A percentile compares a stretch with the other conserved stretches of the same genome.
phyloP scores from a whole-genome alignment of 1,140 invertebrate species.

The Cheumatopsyche charites region DNA sequence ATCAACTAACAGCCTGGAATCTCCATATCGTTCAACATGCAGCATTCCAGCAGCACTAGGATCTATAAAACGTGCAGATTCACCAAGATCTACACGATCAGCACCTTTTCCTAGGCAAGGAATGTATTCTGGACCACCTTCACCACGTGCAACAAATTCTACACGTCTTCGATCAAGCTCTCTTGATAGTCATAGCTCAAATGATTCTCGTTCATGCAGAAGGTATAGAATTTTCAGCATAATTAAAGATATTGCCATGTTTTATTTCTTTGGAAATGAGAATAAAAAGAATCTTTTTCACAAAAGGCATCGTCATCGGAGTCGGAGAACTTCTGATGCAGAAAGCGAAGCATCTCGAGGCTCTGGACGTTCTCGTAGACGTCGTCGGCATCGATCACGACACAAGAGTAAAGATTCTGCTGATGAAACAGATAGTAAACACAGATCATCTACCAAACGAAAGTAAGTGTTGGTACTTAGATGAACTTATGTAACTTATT shows the following conservation, averaged over 20 bases:
- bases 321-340: conserved; percentile 81
- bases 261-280: background rate
- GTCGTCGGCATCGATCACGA: conserved; percentile 70
- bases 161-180: conserved; percentile 74
- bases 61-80: conserved; percentile 62
- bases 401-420: conserved; percentile 64
- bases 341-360: conserved; percentile 86
- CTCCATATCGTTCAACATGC: conserved; percentile 60
- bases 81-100: conserved; percentile 80
- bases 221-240: conserved; percentile 55
- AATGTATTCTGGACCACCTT: conserved; percentile 69
- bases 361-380: conserved; percentile 76
- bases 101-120: conserved; percentile 81
- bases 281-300: conserved; percentile 10
- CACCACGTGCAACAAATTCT: conserved; percentile 67
- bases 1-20: conserved; percentile 55
- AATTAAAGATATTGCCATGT: background rate
- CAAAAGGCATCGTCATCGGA: conserved; percentile 75
- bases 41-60: conserved; percentile 56
- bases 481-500: background rate
- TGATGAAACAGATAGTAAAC: conserved; percentile 62
- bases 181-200: conserved; percentile 85
- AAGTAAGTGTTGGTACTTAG: conserved; percentile 30
- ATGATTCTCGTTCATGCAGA: conserved; percentile 72
- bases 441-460: conserved; percentile 50